phyloP scores from a whole-genome alignment of 2,888 invertebrate species.

The Chloroclystis v-ata region DNA sequence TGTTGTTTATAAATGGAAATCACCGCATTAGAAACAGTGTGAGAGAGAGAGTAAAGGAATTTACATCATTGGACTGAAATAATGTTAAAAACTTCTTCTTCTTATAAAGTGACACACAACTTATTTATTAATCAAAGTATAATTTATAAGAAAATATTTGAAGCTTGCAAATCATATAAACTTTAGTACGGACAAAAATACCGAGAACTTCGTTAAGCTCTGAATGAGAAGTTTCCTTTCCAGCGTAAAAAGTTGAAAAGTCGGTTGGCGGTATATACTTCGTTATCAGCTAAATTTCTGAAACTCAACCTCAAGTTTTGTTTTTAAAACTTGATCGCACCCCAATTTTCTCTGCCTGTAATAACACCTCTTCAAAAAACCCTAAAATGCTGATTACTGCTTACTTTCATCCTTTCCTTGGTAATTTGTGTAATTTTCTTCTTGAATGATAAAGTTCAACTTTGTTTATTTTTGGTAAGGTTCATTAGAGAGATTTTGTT shows the following conservation, averaged over 20 bases:
- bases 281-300: slow-evolving; percentile 21
- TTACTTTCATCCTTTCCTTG: slow-evolving; percentile 17
- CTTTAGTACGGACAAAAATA: slow-evolving; percentile 42
- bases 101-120: no score
- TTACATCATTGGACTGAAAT: no score
- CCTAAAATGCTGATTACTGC: slow-evolving; percentile 8
- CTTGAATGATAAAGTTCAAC: slow-evolving; percentile 21
- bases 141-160: background rate
- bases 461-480: slow-evolving; percentile 20
- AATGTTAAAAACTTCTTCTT: no score
- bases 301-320: slow-evolving; percentile 26
- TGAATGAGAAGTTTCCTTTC: slow-evolving; percentile 31
- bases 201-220: slow-evolving; percentile 56
- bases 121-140: background rate
- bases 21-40: no score
- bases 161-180: background rate
- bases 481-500: slow-evolving; percentile 22
- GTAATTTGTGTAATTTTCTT: slow-evolving; percentile 22
- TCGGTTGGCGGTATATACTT: slow-evolving; percentile 23
- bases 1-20: no score
- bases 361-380: slow-evolving; percentile 12
- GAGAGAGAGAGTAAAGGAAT: no score
- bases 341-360: slow-evolving; percentile 28
- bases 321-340: slow-evolving; percentile 31
- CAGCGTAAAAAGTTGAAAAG: slow-evolving; percentile 19